Base-by-base conservation (phyloP, 2,888 invertebrate species). In the Nipponacmea schrenckii region DNA sequence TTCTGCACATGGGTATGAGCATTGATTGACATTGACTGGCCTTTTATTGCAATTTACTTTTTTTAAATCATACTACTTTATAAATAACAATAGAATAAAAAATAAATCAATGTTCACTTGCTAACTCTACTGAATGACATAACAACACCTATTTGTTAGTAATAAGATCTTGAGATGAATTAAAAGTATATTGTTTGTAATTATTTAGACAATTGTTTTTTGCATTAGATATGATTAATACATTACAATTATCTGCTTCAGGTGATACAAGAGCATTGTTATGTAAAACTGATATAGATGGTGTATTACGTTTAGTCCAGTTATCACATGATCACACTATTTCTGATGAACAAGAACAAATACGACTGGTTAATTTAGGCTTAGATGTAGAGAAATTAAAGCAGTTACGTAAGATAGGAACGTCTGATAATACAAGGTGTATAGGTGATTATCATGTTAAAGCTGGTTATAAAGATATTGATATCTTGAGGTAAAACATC, bases 381-480 rank as follows among this genome's bases (percentile, higher is more conserved):
- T 88, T 96, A 10, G 93, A 95, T 83, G 90, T 92, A 0, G 92
- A 93, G 74, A 92, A 92, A 79, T 89, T 95, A 31, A 91, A 92
- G 80, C 92, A 93, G 84, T 92, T 93, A 92, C 86, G 85, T 20
- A 82, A 83, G 71, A 90, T 95, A 20, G 95, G 95, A 64, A 94
- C 94, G 85, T 84, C 85, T 46, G 82, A 83, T 63, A 94, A 94
- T 81, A 96, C 96, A 0, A 90, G 96, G 17, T 96, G 96, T 83
- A 91, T 97, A 15, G 96, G 96, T 3, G 96, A 96, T 89, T 95
- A 95, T 86, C 90, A 94, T 56, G 93, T 96, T 0, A 96, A 96
- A 89, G 94, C 94, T 0, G 93, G 94, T 2, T 95, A 95, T 84
- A 93, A 93, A 84, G 95, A 96, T 67, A 94, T 94, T 84, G 94